Evolutionary conservation across 2,888 invertebrate species (phyloP).

Genomic region (Macroteleia sp.): DNA sequence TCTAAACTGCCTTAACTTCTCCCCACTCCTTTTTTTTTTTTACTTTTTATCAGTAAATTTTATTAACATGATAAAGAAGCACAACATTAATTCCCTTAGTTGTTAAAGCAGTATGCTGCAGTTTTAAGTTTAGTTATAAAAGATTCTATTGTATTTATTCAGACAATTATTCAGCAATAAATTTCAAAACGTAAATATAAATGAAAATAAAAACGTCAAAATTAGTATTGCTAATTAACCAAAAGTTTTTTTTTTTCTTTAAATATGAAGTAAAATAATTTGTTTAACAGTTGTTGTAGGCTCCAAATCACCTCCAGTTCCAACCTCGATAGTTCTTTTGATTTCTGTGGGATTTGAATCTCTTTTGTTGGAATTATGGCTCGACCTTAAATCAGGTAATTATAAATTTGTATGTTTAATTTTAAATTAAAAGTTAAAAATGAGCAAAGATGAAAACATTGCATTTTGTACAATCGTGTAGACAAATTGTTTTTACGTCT

Average conservation of each 20-base stretch:
- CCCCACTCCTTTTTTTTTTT: no score
- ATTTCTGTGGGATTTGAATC: slow-evolving; percentile 87
- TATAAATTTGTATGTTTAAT: neutral
- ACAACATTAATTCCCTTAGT: no score
- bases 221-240: no score
- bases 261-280: neutral
- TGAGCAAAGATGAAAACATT: no score
- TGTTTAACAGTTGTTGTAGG: slow-evolving; percentile 73
- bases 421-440: neutral
- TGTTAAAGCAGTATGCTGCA: no score
- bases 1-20: no score
- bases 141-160: no score
- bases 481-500: slow-evolving; percentile 85
- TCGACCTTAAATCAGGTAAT: slow-evolving; percentile 84
- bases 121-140: no score
- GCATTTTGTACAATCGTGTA: slow-evolving; percentile 68
- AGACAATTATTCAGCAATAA: neutral
- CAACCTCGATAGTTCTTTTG: slow-evolving; percentile 85
- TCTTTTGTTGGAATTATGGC: slow-evolving; percentile 87
- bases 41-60: no score
- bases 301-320: slow-evolving; percentile 78
- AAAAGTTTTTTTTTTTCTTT: neutral
- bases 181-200: no score
- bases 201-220: no score
- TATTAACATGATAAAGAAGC: no score